Conservation (phyloP, 2,113 vertebrate genomes). For the Patagioenas fasciata region DNA sequence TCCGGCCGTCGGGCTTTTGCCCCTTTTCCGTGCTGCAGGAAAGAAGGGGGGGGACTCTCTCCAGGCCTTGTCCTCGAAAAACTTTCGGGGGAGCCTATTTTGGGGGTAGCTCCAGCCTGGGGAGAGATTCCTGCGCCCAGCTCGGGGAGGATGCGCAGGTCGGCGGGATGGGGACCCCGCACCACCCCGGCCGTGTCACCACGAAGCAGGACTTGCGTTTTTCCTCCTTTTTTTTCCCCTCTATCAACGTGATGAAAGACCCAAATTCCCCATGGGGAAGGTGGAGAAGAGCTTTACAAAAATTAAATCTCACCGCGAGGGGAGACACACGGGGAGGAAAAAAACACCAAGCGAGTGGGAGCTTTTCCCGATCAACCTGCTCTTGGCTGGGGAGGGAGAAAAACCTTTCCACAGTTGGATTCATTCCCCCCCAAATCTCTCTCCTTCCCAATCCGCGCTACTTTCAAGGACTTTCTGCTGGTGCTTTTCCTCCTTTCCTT, state of each 20-base stretch:
- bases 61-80: too few species aligned
- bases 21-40: too few species aligned
- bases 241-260: neutral
- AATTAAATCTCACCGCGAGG: neutral
- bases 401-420: neutral
- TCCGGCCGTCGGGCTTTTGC: neutral
- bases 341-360: neutral
- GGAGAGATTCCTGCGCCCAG: neutral
- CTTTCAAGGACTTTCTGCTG: neutral
- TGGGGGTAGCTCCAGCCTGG: rapidly evolving
- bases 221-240: too few species aligned
- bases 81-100: neutral
- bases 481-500: slow-evolving; percentile 1
- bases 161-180: rapidly evolving
- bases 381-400: neutral
- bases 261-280: neutral
- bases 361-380: neutral
- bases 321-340: neutral
- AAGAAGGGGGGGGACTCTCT: too few species aligned
- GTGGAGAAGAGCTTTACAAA: neutral
- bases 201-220: rapidly evolving
- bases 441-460: neutral
- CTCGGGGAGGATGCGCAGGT: neutral
- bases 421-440: neutral
- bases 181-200: neutral